Conservation (phyloP, 2,888 invertebrate genomes). For the Patella ulyssiponensis region DNA sequence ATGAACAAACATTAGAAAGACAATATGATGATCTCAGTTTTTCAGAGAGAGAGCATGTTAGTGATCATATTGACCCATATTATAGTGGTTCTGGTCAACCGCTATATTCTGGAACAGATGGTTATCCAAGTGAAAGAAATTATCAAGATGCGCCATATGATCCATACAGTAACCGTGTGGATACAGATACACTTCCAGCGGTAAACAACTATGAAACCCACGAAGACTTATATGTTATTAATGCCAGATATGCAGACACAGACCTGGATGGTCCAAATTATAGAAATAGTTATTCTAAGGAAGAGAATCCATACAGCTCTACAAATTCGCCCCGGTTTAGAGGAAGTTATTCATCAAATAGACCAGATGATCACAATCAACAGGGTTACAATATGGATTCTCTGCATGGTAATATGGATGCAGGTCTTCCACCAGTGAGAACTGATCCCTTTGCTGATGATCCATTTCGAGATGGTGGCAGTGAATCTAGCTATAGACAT, state of each 20-base stretch:
- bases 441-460: constrained; percentile 64
- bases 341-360: constrained; percentile 27
- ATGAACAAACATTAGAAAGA: constrained; percentile 25
- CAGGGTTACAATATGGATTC: constrained; percentile 33
- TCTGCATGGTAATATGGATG: constrained; percentile 38
- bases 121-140: constrained; percentile 26
- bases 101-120: constrained; percentile 4
- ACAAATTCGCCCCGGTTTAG: background rate
- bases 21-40: constrained; percentile 23
- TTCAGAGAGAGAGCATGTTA: constrained; percentile 13
- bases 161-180: constrained; percentile 26
- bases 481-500: constrained; percentile 37
- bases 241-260: constrained; percentile 1
- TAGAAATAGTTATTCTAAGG: constrained; percentile 13
- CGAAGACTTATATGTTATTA: background rate
- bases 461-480: constrained; percentile 54
- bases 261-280: constrained; percentile 23
- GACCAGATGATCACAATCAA: constrained; percentile 22
- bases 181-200: constrained; percentile 13
- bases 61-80: constrained; percentile 30
- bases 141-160: constrained; percentile 39
- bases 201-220: constrained; percentile 3
- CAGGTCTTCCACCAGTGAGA: constrained; percentile 58
- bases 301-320: background rate
- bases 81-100: constrained; percentile 19